Evolutionary conservation across 2,797 vertebrate species (phyloP).

Genomic region (Betta splendens): DNA sequence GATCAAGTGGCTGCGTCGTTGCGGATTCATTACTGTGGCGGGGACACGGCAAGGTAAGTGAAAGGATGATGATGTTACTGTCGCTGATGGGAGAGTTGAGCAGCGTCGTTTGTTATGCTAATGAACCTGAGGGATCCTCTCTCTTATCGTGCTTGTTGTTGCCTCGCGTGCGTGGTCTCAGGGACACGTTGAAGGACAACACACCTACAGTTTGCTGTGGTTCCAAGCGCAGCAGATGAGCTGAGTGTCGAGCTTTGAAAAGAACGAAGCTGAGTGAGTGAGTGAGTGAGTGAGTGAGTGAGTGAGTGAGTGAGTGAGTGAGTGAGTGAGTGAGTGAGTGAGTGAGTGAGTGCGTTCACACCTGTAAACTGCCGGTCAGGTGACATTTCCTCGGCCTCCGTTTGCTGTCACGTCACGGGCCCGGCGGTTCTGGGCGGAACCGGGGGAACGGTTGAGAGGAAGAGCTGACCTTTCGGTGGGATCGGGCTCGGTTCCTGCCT

Average conservation of each 20-base stretch:
- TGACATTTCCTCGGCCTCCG: conserved; percentile 52
- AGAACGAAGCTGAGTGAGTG: too few relatives aligned
- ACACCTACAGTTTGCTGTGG: neutral
- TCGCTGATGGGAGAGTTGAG: conserved; percentile 4
- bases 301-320: too few relatives aligned
- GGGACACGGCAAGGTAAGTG: conserved; percentile 72
- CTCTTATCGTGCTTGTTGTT: neutral
- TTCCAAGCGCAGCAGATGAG: neutral
- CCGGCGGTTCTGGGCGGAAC: conserved; percentile 62
- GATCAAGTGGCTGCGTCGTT: conserved; percentile 8
- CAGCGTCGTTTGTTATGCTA: neutral
- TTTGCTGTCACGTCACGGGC: conserved; percentile 29
- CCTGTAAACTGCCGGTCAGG: conserved; percentile 31
- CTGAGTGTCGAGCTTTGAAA: neutral
- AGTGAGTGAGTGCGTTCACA: conserved; percentile 53
- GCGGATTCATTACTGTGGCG: conserved; percentile 25
- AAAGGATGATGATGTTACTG: conserved; percentile 17
- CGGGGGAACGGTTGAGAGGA: conserved; percentile 46
- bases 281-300: too few relatives aligned
- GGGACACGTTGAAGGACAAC: neutral
- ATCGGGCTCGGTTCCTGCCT: conserved; percentile 44
- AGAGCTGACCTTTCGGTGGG: conserved; percentile 56
- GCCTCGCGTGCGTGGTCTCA: neutral
- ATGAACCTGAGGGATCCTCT: neutral
- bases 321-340: too few relatives aligned